Base-by-base conservation (phyloP, 2,797 vertebrate species). In the Tragelaphus oryx region DNA sequence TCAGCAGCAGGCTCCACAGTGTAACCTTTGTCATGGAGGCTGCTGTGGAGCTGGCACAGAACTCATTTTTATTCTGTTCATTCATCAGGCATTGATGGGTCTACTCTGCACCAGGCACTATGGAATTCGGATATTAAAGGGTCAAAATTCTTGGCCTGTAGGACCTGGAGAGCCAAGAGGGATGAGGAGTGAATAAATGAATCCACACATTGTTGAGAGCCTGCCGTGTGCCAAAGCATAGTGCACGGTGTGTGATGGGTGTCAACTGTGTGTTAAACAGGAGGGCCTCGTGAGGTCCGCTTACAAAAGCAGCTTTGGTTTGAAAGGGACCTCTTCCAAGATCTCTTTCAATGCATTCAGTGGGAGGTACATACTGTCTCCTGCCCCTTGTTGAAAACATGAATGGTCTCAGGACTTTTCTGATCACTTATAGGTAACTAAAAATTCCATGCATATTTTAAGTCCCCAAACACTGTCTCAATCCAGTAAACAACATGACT, bases 61-160 rank as follows among this genome's bases (percentile, higher is more conserved):
- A 57, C 33, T 81, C 37, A 16, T 28, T 71, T 92, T 75, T 80
- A 74, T 87, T 75, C 76, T 89, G 48, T 65, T 93, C 78, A 28
- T 79, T 60, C 81, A 41, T 50, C 24, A 62, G 33, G 22, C 79
- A 11, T 6, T 87, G 76, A 44, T 12, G 54, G 52, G 57, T 62
- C 81, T 79, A 7, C 65, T 22, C 28, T 20, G 74, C 41, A 57
- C 60, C 68, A 62, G 78, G 62, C 37, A 54, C 85, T 30, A 4
- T 71, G 81, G 48, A 60, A 85, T 89, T 85, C 74, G 85, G 54
- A 82, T 26, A 84, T 76, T n/a, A 44, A 74, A 60, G 8, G 37
- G 41, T 52, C 78, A 28, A 5, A 11, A 68, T 86, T 71, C 65
- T 68, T 16, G 5, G 46, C 33, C 86, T 54, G 24, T 6, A 28